Conservation (phyloP, 92 coral and sea anemone genomes). For the Isaurus tuberculatus region DNA sequence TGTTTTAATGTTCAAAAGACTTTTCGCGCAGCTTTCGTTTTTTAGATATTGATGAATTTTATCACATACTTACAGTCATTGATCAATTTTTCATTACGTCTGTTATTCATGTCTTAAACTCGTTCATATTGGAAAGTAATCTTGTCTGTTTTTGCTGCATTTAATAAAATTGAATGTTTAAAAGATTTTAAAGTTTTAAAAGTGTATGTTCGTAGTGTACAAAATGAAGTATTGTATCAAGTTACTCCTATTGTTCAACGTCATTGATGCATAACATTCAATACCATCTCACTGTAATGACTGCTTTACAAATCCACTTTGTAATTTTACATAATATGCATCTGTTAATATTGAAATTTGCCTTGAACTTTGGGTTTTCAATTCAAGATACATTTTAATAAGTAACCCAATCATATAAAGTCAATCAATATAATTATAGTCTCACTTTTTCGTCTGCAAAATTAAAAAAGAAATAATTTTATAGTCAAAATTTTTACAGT, state of each 20-base stretch:
- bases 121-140: neutral
- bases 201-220: neutral
- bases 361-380: too few relatives aligned
- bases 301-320: too few relatives aligned
- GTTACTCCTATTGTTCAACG: neutral
- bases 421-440: too few relatives aligned
- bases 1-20: neutral
- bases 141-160: neutral
- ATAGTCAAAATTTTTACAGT: too few relatives aligned
- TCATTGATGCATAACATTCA: too few relatives aligned
- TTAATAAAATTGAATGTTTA: neutral
- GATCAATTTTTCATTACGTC: neutral
- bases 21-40: neutral
- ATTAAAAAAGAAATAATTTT: too few relatives aligned
- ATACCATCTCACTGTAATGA: too few relatives aligned
- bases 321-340: too few relatives aligned
- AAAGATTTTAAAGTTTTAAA: neutral
- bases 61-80: neutral
- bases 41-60: neutral
- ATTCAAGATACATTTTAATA: too few relatives aligned
- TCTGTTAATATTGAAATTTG: too few relatives aligned
- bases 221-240: neutral
- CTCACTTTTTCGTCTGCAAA: too few relatives aligned
- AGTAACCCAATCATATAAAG: too few relatives aligned
- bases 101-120: neutral